Conservation (phyloP, 2,113 vertebrate genomes). For the Amblyornis subalaris region DNA sequence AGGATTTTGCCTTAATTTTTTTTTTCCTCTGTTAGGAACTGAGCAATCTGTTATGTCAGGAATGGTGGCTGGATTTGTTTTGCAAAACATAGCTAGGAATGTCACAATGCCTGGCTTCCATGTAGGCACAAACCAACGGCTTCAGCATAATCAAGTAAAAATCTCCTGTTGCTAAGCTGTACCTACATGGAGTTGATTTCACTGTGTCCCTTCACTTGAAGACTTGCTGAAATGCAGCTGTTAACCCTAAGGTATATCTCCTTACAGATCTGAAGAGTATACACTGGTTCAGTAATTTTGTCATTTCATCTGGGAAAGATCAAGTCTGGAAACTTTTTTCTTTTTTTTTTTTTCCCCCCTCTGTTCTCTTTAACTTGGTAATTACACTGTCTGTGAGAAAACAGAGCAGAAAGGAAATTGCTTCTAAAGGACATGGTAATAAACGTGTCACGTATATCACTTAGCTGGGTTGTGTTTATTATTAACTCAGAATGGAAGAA, state of each 20-base stretch:
- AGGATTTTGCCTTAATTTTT: background rate
- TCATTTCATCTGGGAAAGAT: conserved; percentile 52
- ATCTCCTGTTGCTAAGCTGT: background rate
- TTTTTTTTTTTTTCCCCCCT: background rate
- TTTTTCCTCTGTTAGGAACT: background rate
- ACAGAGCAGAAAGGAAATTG: conserved; percentile 59
- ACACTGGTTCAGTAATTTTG: conserved; percentile 33
- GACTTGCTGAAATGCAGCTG: conserved; percentile 43
- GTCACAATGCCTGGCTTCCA: background rate
- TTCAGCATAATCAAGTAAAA: background rate
- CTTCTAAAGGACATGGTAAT: conserved; percentile 47
- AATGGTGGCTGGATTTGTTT: background rate
- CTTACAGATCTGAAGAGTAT: conserved; percentile 14
- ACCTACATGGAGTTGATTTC: background rate
- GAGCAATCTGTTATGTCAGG: background rate
- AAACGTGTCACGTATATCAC: conserved; percentile 43
- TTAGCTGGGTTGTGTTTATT: conserved; percentile 26
- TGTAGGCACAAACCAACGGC: background rate
- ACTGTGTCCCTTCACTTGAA: background rate
- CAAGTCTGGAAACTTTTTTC: conserved; percentile 35
- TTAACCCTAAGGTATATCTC: conserved; percentile 20
- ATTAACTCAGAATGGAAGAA: conserved; percentile 21
- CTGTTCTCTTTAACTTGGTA: conserved; percentile 23
- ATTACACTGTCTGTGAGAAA: conserved; percentile 55
- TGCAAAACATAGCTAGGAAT: background rate